Conservation (phyloP, 2,113 vertebrate species). For the Parotia lawesii region DNA sequence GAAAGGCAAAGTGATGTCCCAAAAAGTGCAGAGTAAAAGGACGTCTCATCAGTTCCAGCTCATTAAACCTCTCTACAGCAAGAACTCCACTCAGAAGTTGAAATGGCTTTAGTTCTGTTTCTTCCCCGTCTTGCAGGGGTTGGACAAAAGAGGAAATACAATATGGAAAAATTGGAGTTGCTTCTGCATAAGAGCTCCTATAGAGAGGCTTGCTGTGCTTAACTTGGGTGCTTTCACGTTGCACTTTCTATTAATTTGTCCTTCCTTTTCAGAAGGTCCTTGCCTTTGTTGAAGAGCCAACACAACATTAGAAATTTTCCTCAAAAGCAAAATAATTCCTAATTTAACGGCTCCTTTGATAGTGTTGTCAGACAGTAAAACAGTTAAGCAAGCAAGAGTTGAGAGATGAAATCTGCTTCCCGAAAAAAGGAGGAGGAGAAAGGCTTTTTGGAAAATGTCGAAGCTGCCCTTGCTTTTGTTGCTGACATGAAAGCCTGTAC, state of each 20-base stretch:
- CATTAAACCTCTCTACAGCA: neutral
- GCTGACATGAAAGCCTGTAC: neutral
- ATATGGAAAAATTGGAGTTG: neutral
- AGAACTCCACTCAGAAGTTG: neutral
- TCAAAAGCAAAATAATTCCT: neutral
- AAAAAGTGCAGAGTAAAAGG: neutral
- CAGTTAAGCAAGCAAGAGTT: neutral
- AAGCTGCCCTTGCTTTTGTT: neutral
- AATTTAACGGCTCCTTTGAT: neutral
- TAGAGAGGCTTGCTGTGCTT: neutral
- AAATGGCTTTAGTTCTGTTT: neutral
- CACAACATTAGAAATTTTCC: neutral
- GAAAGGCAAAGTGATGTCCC: neutral
- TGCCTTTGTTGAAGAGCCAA: neutral
- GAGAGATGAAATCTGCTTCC: neutral
- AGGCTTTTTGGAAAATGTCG: neutral
- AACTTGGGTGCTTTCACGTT: neutral
- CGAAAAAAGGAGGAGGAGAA: neutral
- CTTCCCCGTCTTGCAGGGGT: neutral
- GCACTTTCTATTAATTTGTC: neutral
- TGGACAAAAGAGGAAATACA: neutral
- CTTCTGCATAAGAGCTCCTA: neutral
- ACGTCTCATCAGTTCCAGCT: neutral
- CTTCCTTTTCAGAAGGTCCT: neutral
- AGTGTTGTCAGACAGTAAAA: neutral